Conservation (phyloP, 1,140 invertebrate genomes). For the Tetragonula clypearis region DNA sequence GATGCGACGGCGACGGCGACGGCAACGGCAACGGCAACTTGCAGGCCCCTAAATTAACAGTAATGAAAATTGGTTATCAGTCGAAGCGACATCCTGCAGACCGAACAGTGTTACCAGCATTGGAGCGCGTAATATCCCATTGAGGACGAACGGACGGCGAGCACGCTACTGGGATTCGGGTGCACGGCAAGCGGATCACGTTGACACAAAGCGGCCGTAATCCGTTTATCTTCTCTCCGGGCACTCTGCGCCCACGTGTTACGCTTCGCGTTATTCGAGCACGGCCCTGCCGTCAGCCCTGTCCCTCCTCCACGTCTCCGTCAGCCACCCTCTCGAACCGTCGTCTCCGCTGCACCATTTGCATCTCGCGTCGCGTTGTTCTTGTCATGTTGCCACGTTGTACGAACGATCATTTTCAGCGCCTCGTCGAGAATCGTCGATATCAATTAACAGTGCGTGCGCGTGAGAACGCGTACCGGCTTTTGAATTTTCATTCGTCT, state of each 20-base stretch:
- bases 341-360: conserved; percentile 18
- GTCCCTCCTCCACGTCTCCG: not conserved
- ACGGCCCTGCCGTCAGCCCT: conserved; percentile 18
- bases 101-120: conserved; percentile 73
- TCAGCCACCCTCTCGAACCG: not conserved
- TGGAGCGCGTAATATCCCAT: conserved; percentile 78
- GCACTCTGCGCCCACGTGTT: conserved; percentile 77
- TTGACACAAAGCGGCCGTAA: conserved; percentile 79
- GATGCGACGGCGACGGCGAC: not conserved
- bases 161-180: conserved; percentile 65
- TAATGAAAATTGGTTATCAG: conserved; percentile 81
- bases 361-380: not conserved
- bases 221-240: conserved; percentile 81
- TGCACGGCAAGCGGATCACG: conserved; percentile 77
- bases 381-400: conserved; percentile 7
- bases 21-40: conserved; percentile 15
- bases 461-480: too few species aligned
- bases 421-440: conserved; percentile 7
- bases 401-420: conserved; percentile 20
- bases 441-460: not conserved
- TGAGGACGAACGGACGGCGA: conserved; percentile 67
- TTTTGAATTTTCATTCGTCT: not conserved
- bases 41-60: conserved; percentile 72
- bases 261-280: conserved; percentile 68
- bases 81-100: conserved; percentile 70